Base-by-base conservation (phyloP, 2,113 vertebrate species). In the Neolamprologus sp. region DNA sequence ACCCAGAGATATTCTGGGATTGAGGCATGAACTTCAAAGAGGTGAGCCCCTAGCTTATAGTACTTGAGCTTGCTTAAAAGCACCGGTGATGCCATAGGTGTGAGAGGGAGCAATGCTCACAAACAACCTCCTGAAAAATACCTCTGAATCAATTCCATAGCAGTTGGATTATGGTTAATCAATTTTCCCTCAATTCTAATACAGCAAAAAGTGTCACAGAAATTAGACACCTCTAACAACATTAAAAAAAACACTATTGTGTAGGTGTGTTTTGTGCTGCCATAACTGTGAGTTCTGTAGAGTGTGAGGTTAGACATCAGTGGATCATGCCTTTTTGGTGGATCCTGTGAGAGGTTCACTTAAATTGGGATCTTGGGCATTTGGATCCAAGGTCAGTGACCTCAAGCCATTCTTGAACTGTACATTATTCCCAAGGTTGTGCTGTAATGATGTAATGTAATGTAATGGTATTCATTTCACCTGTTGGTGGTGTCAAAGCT, bases 1-100 rank as follows among this genome's bases (percentile, higher is more conserved):
- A 86, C 58, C 84, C 19, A 26, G 45, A 92, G 75, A 85, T 87
- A 33, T 78, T 82, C 40, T 57, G 63, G 31, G 80, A 81, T 79
- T 54, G 10, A 71, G 65, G 83, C 60, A n/a, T 51, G n/a, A 58
- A 42, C 60, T 85, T 87, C 85, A 91, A 91, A 89, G 87, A 58
- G 23, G 63, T 80, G 13, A 7, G n/a, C 65, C 81, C 49, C 40
- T 81, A 57, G 31, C 33, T 73, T 68, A 84, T 31, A 14, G 19
- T 81, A 35, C 10, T 23, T 71, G 47, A 84, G 49, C 65, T 45
- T 51, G 75, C 81, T 42, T 54, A 11, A 45, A 84, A 81, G 81
- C 51, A 40, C 51, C 2, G 11, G 7, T 7, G n/a, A 51, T 33
- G 21, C 47, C 53, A 51, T 60, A 26, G 37, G 35, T 81, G 35